Base-by-base conservation (phyloP, 2,888 invertebrate species). In the Heliconius cydno region DNA sequence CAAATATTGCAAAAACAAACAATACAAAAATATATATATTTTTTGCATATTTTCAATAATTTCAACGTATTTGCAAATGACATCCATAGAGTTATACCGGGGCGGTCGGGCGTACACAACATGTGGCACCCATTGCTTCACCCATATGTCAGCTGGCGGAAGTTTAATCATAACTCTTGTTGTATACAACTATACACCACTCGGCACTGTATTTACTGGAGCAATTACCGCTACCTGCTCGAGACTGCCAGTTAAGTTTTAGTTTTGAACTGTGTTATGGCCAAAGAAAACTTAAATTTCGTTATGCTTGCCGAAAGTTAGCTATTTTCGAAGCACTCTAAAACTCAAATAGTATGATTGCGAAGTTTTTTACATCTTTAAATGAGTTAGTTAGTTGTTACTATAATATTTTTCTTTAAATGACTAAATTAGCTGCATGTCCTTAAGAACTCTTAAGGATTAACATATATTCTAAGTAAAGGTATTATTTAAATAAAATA, bases 131-230 rank as follows among this genome's bases (percentile, higher is more conserved):
- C 80, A 67, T 81, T 81, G 81, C 79, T 78, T 75, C 68, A 74
- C 76, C 78, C 78, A 78, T 81, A 81, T 78, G 78, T 80, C 74
- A 80, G 75, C 80, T 63, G 70, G 77, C 80, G 77, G 79, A 80
- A 80, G 78, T 79, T 80, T 79, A 80, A 80, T 80, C 80, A 80
- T 80, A 80, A 78, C 78, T 80, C 65, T 68, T 73, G 80, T 77
- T 76, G 78, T 80, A 70, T 78, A 80, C 76, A 78, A 68, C 34
- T 41, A 12, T 41, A 41, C 41, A 12, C 41, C 78, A 78, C 80
- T 81, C 75, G 25, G 73, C 67, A 68, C 72, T 78, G 76, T 76
- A 80, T 81, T 80, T 80, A 80, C 80, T 78, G 78, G 81, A 78
- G 80, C 80, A 78, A 81, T 81, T 81, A 81, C 80, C 76, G 66